Conservation (phyloP, 2,113 vertebrate species). For the Aptenodytes forsteri region DNA sequence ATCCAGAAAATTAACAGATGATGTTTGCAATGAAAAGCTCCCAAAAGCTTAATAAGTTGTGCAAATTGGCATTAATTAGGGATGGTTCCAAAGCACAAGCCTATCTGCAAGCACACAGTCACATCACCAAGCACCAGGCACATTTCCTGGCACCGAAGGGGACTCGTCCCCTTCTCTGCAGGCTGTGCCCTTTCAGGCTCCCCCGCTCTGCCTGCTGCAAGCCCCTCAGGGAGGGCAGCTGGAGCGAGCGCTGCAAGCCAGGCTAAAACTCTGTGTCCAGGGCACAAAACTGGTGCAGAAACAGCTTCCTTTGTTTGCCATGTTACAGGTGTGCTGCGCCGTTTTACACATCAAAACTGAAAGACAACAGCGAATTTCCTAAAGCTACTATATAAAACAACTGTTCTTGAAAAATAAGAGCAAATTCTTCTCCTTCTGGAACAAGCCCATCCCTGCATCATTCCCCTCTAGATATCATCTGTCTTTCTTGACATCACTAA, state of each 20-base stretch:
- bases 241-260: neutral
- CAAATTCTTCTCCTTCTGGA: neutral
- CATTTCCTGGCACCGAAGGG: neutral
- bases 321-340: neutral
- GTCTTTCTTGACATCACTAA: neutral
- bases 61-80: neutral
- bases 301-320: neutral
- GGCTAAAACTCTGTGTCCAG: neutral
- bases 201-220: neutral
- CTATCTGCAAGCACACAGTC: neutral
- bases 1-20: neutral
- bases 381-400: neutral
- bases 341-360: neutral
- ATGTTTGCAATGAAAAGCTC: neutral
- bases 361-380: neutral
- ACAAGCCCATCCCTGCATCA: neutral
- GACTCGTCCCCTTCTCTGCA: neutral
- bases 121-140: neutral
- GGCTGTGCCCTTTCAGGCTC: neutral
- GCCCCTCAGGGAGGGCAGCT: neutral
- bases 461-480: neutral
- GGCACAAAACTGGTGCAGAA: neutral
- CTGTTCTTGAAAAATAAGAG: neutral
- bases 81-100: neutral
- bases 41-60: neutral